These are phyloP conservation scores for Hemibagrus guttatus DNA, from an alignment of 2,797 vertebrate genomes.

Conservation along the genomic window DNA sequence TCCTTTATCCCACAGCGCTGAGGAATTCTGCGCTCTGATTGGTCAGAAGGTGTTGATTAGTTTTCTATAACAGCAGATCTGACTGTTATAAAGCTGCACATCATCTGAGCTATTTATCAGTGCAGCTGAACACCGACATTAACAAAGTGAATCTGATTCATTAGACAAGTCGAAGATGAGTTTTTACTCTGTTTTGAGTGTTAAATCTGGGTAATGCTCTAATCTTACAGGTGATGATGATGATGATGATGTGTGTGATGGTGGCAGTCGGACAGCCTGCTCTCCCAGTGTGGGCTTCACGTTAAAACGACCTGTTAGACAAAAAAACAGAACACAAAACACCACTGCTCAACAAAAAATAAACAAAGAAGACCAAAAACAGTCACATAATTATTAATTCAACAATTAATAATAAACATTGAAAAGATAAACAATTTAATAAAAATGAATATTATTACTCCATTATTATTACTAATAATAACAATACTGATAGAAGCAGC, in stretches of 20 bases:
- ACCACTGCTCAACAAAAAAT: background rate
- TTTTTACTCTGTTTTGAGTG: background rate
- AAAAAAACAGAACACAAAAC: slow-evolving; percentile 24
- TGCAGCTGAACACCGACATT: background rate
- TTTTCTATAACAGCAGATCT: background rate
- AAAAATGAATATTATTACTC: background rate
- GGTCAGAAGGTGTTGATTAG: background rate
- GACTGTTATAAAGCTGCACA: background rate
- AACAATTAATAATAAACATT: background rate
- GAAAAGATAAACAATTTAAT: background rate
- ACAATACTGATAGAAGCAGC: background rate
- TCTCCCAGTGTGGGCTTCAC: slow-evolving; percentile 70
- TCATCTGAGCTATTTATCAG: background rate
- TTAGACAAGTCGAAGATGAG: background rate
- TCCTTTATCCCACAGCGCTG: background rate
- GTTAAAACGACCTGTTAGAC: slow-evolving; percentile 69
- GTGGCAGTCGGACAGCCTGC: slow-evolving; percentile 56
- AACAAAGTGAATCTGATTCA: background rate
- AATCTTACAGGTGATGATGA: slow-evolving; percentile 8
- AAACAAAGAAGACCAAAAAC: background rate
- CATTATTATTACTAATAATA: background rate
- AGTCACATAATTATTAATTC: background rate
- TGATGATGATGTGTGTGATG: slow-evolving; percentile 9
- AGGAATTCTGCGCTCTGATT: background rate
- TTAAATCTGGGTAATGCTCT: background rate